Conservation (phyloP, 2,113 vertebrate genomes). For the Limnothrissa miodon region DNA sequence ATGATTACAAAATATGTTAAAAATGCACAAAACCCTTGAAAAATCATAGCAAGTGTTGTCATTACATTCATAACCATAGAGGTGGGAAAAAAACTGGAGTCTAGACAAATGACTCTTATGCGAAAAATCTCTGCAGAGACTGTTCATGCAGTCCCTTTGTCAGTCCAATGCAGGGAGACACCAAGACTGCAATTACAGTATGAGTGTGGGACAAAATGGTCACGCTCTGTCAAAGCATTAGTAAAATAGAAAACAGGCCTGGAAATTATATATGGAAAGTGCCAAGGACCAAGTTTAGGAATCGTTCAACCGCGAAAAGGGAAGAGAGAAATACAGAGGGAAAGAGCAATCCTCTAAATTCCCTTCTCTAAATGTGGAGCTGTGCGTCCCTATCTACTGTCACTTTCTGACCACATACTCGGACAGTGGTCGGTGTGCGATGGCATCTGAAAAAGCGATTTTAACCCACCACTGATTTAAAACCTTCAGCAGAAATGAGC, state of each 20-base stretch:
- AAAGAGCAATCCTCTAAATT: not conserved
- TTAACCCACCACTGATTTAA: not conserved
- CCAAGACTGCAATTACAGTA: slow-evolving; percentile 36
- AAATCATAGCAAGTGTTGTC: not conserved
- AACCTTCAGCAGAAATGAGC: not conserved
- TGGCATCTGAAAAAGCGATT: slow-evolving; percentile 14
- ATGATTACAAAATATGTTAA: not conserved
- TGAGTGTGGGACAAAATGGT: slow-evolving; percentile 9
- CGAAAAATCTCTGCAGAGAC: not conserved
- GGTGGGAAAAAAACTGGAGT: not conserved
- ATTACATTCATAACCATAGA: not conserved
- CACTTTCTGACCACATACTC: not conserved
- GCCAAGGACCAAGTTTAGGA: slow-evolving; percentile 30
- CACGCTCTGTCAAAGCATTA: slow-evolving; percentile 31
- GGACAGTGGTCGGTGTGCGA: not conserved
- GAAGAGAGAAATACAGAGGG: not conserved
- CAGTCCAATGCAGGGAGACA: not conserved
- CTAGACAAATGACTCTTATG: not conserved
- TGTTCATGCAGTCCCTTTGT: not conserved
- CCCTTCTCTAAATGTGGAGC: slow-evolving; percentile 10
- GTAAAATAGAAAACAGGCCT: slow-evolving; percentile 45
- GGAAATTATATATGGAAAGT: slow-evolving; percentile 39
- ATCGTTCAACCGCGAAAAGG: slow-evolving; percentile 22
- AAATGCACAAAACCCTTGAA: not conserved
- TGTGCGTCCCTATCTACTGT: not conserved